These are phyloP conservation scores for Conus betulinus DNA, from an alignment of 1,140 invertebrate species.

Conservation along the genomic window DNA sequence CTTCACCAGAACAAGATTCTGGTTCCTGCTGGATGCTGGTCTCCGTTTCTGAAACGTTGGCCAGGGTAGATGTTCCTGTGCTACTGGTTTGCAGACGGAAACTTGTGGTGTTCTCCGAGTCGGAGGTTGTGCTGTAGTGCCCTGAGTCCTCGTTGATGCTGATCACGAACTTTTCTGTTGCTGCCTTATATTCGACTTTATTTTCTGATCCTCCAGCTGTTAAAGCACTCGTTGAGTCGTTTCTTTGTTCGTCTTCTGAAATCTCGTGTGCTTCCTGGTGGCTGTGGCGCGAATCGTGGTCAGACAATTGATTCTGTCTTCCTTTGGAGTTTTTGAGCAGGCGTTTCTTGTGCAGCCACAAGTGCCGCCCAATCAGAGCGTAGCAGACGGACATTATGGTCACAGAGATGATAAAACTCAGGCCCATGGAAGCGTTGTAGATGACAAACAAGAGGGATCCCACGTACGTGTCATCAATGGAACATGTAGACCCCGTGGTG, in stretches of 20 bases:
- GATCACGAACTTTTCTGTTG: too few relatives aligned
- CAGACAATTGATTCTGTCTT: not conserved
- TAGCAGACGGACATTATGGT: slow-evolving; percentile 13
- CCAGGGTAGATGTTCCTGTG: too few relatives aligned
- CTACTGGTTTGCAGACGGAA: too few relatives aligned
- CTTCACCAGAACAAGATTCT: too few relatives aligned
- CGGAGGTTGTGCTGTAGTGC: too few relatives aligned
- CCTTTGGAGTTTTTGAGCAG: not conserved
- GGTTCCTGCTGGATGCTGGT: too few relatives aligned
- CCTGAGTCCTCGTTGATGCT: not conserved
- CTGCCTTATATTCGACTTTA: too few relatives aligned
- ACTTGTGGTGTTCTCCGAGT: too few relatives aligned
- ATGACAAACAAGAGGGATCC: not conserved
- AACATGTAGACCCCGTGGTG: slow-evolving; percentile 33
- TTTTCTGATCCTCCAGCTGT: too few relatives aligned
- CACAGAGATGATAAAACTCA: not conserved
- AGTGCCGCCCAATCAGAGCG: not conserved
- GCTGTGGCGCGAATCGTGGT: not conserved
- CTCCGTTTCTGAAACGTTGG: too few relatives aligned
- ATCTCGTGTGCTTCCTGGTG: not conserved
- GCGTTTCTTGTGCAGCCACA: slow-evolving; percentile 19
- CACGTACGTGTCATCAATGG: not conserved
- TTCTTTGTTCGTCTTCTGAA: not conserved
- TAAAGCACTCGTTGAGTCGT: too few relatives aligned
- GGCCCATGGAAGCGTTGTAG: not conserved